These are phyloP conservation scores for Paradisaea rubra DNA, from an alignment of 2,113 vertebrate genomes.

Conservation along the genomic window DNA sequence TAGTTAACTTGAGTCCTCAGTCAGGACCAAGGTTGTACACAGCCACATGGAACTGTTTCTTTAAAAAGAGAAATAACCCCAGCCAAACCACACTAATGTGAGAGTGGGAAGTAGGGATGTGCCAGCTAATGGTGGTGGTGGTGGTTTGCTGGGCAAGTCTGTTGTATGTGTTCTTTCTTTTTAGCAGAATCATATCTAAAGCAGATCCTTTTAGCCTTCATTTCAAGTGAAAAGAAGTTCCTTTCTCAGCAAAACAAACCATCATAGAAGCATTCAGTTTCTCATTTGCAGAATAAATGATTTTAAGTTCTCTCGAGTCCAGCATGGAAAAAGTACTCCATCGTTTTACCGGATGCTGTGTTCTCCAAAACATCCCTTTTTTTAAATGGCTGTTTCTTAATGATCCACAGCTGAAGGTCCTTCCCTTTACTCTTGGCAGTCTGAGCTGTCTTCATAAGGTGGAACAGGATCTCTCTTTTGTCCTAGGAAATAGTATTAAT, in stretches of 20 bases:
- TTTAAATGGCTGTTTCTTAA: neutral
- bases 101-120: neutral
- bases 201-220: neutral
- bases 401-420: constrained; percentile 24
- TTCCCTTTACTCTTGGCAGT: constrained; percentile 25
- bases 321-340: neutral
- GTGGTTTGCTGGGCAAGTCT: neutral
- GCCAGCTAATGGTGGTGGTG: neutral
- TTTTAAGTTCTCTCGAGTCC: neutral
- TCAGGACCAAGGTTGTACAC: neutral
- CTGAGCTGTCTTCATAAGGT: neutral
- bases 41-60: neutral
- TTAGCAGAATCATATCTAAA: neutral
- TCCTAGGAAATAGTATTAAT: constrained; percentile 2
- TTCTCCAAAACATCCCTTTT: neutral
- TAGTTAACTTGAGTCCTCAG: neutral
- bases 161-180: neutral
- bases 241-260: constrained; percentile 28
- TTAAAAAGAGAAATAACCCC: neutral
- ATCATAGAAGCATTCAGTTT: neutral
- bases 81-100: neutral
- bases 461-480: neutral
- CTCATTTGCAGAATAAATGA: constrained; percentile 6
- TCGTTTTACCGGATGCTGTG: neutral
- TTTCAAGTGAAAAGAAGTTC: constrained; percentile 9